phyloP scores from a whole-genome alignment of 2,797 vertebrate species.

The Morelia viridis region DNA sequence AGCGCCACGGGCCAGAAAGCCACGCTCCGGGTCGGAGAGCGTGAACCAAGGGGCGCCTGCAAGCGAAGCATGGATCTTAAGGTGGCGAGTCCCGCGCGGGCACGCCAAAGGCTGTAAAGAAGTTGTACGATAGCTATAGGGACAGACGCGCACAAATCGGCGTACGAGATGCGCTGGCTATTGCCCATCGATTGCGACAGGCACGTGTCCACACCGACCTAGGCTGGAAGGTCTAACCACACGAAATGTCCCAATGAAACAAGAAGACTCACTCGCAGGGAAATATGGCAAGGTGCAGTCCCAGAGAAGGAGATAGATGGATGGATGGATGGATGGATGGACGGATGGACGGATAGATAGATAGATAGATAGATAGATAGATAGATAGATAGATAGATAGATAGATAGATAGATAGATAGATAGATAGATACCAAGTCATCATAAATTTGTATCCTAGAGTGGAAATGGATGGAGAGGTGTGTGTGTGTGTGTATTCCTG shows the following conservation, averaged over 20 bases:
- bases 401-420: background rate
- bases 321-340: too few species aligned
- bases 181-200: background rate
- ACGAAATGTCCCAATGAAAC: background rate
- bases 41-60: conserved; percentile 30
- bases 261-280: background rate
- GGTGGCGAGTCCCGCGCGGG: conserved; percentile 53
- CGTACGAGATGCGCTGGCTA: background rate
- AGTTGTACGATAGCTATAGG: conserved; percentile 47
- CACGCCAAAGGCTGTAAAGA: conserved; percentile 41
- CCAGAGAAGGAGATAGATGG: too few species aligned
- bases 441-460: background rate
- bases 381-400: background rate
- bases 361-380: too few species aligned
- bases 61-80: conserved; percentile 52
- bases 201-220: background rate
- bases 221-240: background rate
- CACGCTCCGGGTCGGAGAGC: conserved; percentile 26
- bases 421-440: background rate
- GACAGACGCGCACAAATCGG: background rate
- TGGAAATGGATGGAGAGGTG: background rate
- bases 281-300: background rate
- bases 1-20: background rate
- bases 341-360: too few species aligned
- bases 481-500: conserved; percentile 29